A percentile compares a stretch with the other conserved stretches of the same genome.
Evolutionary conservation across 2,888 invertebrate genomes (phyloP).

Genomic region (Athalia cordata): DNA sequence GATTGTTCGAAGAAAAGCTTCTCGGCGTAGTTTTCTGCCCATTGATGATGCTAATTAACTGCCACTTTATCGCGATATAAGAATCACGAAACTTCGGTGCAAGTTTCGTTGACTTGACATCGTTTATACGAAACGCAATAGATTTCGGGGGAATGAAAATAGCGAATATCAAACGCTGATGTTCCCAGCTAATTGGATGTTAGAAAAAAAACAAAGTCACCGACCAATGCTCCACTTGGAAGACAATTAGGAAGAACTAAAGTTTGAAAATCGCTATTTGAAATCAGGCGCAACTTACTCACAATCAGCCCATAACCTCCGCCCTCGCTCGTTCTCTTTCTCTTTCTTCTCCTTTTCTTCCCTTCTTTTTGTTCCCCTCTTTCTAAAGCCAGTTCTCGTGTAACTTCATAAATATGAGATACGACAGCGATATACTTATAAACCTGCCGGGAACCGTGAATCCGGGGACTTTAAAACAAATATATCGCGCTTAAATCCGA

Average conservation of each 20-base stretch:
- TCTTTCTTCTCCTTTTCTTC: constrained; percentile 42
- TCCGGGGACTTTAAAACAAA: constrained; percentile 71
- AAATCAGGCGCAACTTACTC: constrained; percentile 67
- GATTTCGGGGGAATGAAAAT: too few species aligned
- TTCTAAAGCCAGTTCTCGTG: constrained; percentile 56
- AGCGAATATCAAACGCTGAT: too few species aligned
- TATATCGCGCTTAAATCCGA: constrained; percentile 72
- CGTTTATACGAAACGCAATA: background rate
- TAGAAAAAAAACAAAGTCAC: background rate
- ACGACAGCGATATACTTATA: constrained; percentile 49
- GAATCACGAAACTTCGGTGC: background rate
- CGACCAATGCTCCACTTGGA: background rate
- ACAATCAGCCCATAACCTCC: constrained; percentile 68
- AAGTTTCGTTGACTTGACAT: background rate
- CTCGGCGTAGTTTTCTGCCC: background rate
- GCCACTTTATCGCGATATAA: constrained; percentile 10
- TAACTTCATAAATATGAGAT: constrained; percentile 67
- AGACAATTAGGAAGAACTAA: background rate
- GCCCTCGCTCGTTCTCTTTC: constrained; percentile 33
- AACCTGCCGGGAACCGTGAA: constrained; percentile 51
- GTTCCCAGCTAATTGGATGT: background rate
- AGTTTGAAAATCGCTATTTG: constrained; percentile 61
- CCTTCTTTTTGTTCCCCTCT: background rate
- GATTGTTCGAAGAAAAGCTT: background rate
- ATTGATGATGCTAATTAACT: constrained; percentile 11